Conservation (phyloP, 2,113 vertebrate species). For the Perca schrenkii region DNA sequence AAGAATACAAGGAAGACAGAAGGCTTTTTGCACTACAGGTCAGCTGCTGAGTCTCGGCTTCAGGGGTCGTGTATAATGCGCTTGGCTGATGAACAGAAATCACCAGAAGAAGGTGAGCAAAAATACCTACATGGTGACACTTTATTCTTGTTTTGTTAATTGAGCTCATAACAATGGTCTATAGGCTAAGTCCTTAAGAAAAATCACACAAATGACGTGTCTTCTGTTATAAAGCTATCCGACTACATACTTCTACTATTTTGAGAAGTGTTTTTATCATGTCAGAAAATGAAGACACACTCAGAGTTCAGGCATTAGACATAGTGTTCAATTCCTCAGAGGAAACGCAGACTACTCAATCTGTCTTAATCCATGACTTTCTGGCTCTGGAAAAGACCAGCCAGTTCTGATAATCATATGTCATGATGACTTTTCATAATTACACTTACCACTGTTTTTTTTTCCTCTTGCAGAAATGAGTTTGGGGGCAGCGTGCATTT, state of each 20-base stretch:
- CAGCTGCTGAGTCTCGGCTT: not conserved
- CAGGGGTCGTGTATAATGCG: constrained; percentile 25
- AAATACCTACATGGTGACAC: not conserved
- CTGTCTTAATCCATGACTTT: constrained; percentile 18
- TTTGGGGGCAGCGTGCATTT: constrained; percentile 90
- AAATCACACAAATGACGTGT: too few species aligned
- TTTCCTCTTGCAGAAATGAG: constrained; percentile 80
- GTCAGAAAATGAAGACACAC: not conserved
- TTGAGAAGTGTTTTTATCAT: not conserved
- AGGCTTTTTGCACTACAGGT: not conserved
- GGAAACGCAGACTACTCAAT: not conserved
- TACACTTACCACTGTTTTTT: not conserved
- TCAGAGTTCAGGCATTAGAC: not conserved
- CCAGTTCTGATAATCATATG: not conserved
- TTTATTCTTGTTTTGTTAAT: not conserved
- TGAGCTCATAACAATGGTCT: not conserved
- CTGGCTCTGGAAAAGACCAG: not conserved
- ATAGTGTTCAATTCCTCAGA: constrained; percentile 1
- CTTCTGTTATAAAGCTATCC: not conserved
- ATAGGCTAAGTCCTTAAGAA: too few species aligned
- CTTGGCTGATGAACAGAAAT: constrained; percentile 56
- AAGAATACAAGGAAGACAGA: constrained; percentile 7
- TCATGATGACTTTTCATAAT: not conserved
- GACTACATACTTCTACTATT: not conserved
- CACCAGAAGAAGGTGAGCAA: constrained; percentile 57